Evolutionary conservation across 2,797 vertebrate genomes (phyloP).

Genomic region (Eulemur coronatus): DNA sequence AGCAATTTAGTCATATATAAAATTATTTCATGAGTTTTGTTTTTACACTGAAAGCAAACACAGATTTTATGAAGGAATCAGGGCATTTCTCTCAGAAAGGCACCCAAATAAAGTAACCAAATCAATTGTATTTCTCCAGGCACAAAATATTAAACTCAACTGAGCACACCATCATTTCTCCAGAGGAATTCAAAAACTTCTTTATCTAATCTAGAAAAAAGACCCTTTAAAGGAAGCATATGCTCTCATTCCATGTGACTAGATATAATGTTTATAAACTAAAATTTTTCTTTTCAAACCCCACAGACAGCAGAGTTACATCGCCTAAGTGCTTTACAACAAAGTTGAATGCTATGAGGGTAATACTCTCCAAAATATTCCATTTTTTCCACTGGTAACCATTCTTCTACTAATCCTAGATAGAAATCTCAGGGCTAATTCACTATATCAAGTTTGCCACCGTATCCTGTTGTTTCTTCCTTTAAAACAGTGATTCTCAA

Average conservation of each 20-base stretch:
- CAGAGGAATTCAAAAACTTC: not conserved
- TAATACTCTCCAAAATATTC: not conserved
- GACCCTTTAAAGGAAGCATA: conserved; percentile 23
- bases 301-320: not conserved
- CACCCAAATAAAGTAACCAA: conserved; percentile 7
- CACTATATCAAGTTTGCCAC: not conserved
- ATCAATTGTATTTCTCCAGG: conserved; percentile 26
- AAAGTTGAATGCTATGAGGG: not conserved
- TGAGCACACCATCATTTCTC: not conserved
- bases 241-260: not conserved
- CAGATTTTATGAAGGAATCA: not conserved
- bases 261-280: conserved; percentile 28
- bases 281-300: conserved; percentile 15
- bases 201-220: conserved; percentile 18
- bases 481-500: conserved; percentile 31
- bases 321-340: not conserved
- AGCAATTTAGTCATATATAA: not conserved
- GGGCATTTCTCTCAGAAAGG: not conserved
- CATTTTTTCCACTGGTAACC: not conserved
- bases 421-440: conserved; percentile 36
- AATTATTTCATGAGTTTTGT: not conserved
- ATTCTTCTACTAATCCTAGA: not conserved
- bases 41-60: conserved; percentile 38
- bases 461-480: not conserved
- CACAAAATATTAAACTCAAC: conserved; percentile 29